Conservation (phyloP, 2,888 invertebrate genomes). For the Hemicrepidius hirtus region DNA sequence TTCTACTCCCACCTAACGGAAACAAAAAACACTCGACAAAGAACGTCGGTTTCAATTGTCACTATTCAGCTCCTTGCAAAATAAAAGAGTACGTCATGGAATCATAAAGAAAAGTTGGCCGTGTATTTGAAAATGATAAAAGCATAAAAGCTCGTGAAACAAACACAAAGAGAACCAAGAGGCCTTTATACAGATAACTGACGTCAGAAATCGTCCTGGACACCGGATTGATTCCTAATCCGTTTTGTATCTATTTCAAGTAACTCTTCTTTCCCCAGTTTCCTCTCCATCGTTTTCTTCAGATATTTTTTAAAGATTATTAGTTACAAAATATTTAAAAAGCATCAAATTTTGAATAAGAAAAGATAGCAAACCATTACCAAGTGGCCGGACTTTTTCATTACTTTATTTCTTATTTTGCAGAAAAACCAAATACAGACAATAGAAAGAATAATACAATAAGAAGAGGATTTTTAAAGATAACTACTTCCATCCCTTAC, state of each 20-base stretch:
- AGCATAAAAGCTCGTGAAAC: slow-evolving; percentile 69
- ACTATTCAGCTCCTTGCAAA: slow-evolving; percentile 69
- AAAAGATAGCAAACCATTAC: too few relatives aligned
- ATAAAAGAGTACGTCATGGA: slow-evolving; percentile 67
- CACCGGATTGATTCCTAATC: slow-evolving; percentile 64
- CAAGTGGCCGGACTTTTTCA: too few relatives aligned
- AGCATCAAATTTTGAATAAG: too few relatives aligned
- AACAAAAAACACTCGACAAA: slow-evolving; percentile 69
- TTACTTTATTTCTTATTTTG: too few relatives aligned
- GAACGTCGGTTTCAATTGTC: slow-evolving; percentile 69
- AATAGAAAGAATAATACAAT: too few relatives aligned
- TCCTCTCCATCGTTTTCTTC: not conserved
- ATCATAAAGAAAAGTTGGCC: slow-evolving; percentile 67
- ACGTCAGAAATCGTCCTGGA: slow-evolving; percentile 65
- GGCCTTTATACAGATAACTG: slow-evolving; percentile 68
- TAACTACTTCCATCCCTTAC: too few relatives aligned
- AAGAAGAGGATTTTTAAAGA: too few relatives aligned
- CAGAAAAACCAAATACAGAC: too few relatives aligned
- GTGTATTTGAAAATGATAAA: slow-evolving; percentile 69
- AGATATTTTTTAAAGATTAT: too few relatives aligned
- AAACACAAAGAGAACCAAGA: slow-evolving; percentile 69
- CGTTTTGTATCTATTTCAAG: slow-evolving; percentile 51
- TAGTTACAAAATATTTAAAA: too few relatives aligned
- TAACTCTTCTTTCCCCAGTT: slow-evolving; percentile 14
- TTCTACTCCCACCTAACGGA: slow-evolving; percentile 68